phyloP scores from a whole-genome alignment of 2,113 vertebrate genomes.

The Bos taurus region ARS-UCD2.0 NC_037329.1:94256001-94256500 shows the following conservation, averaged over 20 bases:
- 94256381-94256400: neutral
- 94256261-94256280: neutral
- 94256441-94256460: fast-evolving
- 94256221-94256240: fast-evolving
- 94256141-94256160: neutral
- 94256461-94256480: neutral
- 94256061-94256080: fast-evolving
- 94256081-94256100: neutral
- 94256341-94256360: neutral
- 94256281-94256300: neutral
- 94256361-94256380: neutral
- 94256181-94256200: neutral
- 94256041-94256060: neutral
- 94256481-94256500: neutral
- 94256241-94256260: neutral
- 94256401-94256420: neutral
- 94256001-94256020: neutral
- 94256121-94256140: neutral
- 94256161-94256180: neutral
- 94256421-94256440: neutral
- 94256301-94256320: neutral
- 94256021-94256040: neutral
- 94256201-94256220: neutral
- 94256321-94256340: neutral
- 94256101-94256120: neutral